Evolutionary conservation across 2,888 invertebrate species (phyloP).

Genomic region (Eumerus sabulonum): DNA sequence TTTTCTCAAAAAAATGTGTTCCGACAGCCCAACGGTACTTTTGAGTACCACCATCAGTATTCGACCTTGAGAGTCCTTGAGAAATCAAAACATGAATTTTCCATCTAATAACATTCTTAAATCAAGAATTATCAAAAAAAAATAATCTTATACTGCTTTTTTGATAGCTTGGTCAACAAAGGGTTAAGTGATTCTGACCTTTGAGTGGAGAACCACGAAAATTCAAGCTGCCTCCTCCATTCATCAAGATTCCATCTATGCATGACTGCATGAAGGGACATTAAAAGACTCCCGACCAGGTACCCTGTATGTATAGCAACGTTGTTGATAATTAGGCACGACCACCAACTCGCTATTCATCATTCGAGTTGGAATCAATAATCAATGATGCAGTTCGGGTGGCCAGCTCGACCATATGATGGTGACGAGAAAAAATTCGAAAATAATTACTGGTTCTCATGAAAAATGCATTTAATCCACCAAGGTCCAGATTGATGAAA

Average conservation of each 20-base stretch:
- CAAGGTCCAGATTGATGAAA: no score
- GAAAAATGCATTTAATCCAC: no score
- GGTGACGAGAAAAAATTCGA: background rate
- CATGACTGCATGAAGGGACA: slow-evolving; percentile 43
- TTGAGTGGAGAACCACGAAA: slow-evolving; percentile 59
- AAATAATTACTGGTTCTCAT: no score
- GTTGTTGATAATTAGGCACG: slow-evolving; percentile 47
- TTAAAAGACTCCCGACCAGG: background rate
- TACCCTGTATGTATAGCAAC: slow-evolving; percentile 13
- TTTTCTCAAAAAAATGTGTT: no score
- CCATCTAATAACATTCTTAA: no score
- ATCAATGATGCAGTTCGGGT: slow-evolving; percentile 20
- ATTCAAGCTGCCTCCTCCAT: slow-evolving; percentile 51
- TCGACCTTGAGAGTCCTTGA: no score
- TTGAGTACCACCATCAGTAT: no score
- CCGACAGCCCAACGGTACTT: no score
- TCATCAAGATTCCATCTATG: slow-evolving; percentile 40
- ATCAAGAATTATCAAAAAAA: no score
- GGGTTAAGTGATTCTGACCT: slow-evolving; percentile 65
- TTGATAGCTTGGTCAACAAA: no score
- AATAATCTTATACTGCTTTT: no score
- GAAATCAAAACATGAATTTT: no score
- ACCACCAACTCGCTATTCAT: slow-evolving; percentile 28
- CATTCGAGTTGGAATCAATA: slow-evolving; percentile 30
- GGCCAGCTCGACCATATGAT: background rate